Base-by-base conservation (phyloP, 1,140 invertebrate species). In the Drosophila athabasca region DNA sequence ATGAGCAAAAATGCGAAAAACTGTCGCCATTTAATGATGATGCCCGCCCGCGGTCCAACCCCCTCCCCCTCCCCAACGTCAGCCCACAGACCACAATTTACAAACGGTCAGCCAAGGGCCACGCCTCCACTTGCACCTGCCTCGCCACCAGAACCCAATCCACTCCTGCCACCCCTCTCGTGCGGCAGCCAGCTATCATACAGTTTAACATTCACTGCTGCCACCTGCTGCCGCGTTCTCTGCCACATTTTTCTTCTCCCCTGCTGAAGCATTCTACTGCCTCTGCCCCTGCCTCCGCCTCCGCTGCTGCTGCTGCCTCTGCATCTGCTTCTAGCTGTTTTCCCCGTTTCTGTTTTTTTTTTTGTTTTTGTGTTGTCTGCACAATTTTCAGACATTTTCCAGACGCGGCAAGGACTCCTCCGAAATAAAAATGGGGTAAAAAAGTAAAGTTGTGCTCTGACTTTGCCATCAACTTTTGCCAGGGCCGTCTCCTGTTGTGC, bases 351-450 rank as follows among this genome's bases (percentile, higher is more conserved):
- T 19, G 17, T 46, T 50, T 68, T 64, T 64, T 74, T 74, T 50
- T 0, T 19, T 19, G 17, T 19, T 19, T 69, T 44, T 45, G 55
- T 81, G 77, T 84, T 87, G 82, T 85, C 82, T 82, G 82, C 70
- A 62, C 67, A 85, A 89, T 88, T 88, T 88, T 88, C 83, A 88
- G 83, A 88, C 83, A 88, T 88, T 88, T 88, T 88, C 83, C 83
- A 88, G 83, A 88, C 83, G 76, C 65, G 35, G 71, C 68, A 84
- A 69, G 54, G 62, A 65, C 74, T 64, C 68, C 59, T 64, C 68
- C 59, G 62, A 84, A 79, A 82, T 64, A 66, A 59, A 69, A 29
- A 31, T 41, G 49, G 51, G 60, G 24, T 31, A 64, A 65, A 57
- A 44, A 62, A 26, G 49, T 41, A 69, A 39, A 13, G 43, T 46